Conservation (phyloP, 2,797 vertebrate species). For the Centropyge bicolor region DNA sequence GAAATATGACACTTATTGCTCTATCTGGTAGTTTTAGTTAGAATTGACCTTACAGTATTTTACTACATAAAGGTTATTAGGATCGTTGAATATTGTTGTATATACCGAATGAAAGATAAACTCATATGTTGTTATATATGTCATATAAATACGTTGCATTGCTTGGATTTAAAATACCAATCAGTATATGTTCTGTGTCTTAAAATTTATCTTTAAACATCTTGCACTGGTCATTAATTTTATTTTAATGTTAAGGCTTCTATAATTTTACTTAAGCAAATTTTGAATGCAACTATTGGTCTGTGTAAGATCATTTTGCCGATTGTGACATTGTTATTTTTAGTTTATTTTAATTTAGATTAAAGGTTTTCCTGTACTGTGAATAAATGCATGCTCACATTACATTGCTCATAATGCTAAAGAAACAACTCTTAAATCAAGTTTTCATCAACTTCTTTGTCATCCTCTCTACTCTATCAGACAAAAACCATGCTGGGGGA, state of each 20-base stretch:
- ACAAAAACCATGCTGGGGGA: slow-evolving; percentile 97
- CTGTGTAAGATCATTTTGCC: background rate
- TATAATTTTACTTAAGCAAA: background rate
- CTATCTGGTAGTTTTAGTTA: background rate
- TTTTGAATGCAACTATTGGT: too few species aligned
- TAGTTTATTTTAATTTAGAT: background rate
- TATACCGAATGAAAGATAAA: too few species aligned
- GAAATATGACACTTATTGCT: background rate
- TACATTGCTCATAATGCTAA: background rate
- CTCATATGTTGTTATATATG: too few species aligned
- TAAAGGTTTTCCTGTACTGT: background rate
- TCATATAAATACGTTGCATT: too few species aligned
- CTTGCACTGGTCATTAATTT: background rate
- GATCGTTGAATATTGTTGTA: background rate
- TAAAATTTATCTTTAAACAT: too few species aligned
- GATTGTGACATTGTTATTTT: background rate
- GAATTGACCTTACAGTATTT: background rate
- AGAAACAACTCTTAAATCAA: background rate
- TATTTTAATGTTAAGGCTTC: background rate
- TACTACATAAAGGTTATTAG: background rate
- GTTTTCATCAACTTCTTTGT: background rate
- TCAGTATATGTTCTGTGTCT: too few species aligned
- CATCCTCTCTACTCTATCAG: slow-evolving; percentile 77
- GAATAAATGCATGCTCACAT: background rate
- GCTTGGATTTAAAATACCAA: too few species aligned